Evolutionary conservation across 2,888 invertebrate genomes (phyloP), one percentile per base, ranked within the genome.

Genomic region (Rhimphoctona megacephalus): DNA sequence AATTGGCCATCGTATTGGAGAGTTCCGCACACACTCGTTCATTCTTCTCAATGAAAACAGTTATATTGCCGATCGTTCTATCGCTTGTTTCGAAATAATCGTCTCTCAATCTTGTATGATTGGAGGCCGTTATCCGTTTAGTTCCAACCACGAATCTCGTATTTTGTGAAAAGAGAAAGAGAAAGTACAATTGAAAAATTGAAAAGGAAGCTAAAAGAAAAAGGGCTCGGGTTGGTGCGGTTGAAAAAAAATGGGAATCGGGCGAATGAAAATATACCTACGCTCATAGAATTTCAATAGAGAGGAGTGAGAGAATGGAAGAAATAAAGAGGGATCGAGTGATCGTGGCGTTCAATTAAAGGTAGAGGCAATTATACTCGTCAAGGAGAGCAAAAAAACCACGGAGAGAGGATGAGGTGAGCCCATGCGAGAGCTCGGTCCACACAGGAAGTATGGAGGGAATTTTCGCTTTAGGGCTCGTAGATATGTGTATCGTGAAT

Each of bases 301-400:
- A 76, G 52, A 61, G 39, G 76, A 66, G 66, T 17, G 73, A 54
- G 61, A 66, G 74, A 61, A 33, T 36, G 80, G 22, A 17, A 25
- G 80, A 33, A 49, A 36, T 30, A 52, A 74, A 25, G 25, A 22
- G 57, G 64, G 78, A 73, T 69, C 67, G 43, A 67, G 81, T 64
- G 67, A 61, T 76, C 43, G 73, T 70, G 66, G 76, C 84, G 87
- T 89, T 90, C 88, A 88, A 90, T 90, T 90, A 89, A 88, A 76
- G 85, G 86, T 78, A 64, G 81, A 86, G 89, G 89, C 89, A 91
- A 91, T 91, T 91, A 82, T 82, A 90, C 88, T 83, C 85, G 88
- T 70, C 46, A n/a, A 49, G 52, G 49, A 69, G 73, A 83, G 74
- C 74, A 78, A 57, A 74, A 69, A 49, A 61, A 72, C 57, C 57